Conservation (phyloP, 2,888 invertebrate species). For the Spicauda simplicius region DNA sequence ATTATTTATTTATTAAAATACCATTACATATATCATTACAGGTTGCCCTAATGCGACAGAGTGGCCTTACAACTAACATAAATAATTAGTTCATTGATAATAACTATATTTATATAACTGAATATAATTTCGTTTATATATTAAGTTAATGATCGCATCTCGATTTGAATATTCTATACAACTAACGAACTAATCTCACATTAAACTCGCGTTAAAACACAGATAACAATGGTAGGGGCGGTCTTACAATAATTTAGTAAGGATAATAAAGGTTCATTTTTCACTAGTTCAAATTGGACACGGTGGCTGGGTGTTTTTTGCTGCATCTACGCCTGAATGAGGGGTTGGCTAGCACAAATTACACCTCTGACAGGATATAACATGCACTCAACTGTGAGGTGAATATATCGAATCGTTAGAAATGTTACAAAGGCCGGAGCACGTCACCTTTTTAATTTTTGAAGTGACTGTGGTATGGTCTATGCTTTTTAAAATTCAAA, state of each 20-base stretch:
- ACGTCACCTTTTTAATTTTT: not conserved
- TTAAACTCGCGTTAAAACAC: not conserved
- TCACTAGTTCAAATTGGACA: slow-evolving; percentile 76
- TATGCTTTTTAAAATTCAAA: not conserved
- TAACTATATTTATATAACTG: no score
- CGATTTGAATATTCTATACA: not conserved
- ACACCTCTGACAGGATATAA: slow-evolving; percentile 52
- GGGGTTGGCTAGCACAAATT: slow-evolving; percentile 63
- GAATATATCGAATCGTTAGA: slow-evolving; percentile 29
- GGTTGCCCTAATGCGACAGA: no score
- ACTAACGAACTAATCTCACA: slow-evolving; percentile 4
- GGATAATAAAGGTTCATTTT: slow-evolving; percentile 77
- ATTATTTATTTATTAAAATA: no score
- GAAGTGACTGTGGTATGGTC: not conserved
- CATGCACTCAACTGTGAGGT: slow-evolving; percentile 29
- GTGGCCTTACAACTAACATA: no score
- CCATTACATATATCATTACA: no score
- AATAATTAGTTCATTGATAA: no score
- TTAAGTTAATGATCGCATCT: no score
- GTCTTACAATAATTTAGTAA: slow-evolving; percentile 64
- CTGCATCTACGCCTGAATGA: slow-evolving; percentile 55
- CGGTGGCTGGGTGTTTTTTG: slow-evolving; percentile 68
- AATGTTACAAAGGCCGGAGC: slow-evolving; percentile 13
- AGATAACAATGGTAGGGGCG: slow-evolving; percentile 43
- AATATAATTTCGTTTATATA: no score